A percentile compares a stretch with the other conserved stretches of the same genome.
phyloP scores from a whole-genome alignment of 2,888 invertebrate genomes.

The Acrocyrtus sp. region DNA sequence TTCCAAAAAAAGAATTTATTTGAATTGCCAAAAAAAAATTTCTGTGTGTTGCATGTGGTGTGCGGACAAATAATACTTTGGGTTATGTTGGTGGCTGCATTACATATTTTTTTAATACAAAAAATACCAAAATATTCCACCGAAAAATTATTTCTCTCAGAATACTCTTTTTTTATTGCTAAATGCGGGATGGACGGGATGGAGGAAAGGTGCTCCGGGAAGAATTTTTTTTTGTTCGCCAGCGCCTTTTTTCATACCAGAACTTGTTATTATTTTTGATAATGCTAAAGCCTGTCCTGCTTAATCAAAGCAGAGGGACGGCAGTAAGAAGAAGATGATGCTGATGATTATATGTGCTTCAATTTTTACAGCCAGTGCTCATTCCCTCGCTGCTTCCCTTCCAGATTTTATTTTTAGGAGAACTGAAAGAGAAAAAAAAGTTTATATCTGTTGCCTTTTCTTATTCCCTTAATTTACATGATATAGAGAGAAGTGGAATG shows the following conservation, averaged over 20 bases:
- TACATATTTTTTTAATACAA: not conserved
- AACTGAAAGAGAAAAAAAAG: not conserved
- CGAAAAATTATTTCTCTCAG: no score
- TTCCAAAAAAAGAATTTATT: no score
- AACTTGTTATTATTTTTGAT: no score
- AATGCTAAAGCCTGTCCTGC: constrained; percentile 9
- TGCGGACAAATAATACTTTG: no score
- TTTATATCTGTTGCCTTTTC: not conserved
- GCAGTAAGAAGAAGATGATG: not conserved
- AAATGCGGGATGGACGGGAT: no score
- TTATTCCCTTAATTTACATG: no score
- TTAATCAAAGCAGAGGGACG: constrained; percentile 10
- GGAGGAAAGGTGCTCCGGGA: not conserved
- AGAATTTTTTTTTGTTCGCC: not conserved
- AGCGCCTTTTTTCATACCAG: not conserved
- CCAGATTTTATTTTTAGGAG: not conserved
- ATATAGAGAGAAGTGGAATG: not conserved
- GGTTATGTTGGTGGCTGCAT: not conserved
- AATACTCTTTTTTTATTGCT: not conserved
- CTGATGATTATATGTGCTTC: not conserved
- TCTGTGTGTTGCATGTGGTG: not conserved
- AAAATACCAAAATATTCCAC: no score
- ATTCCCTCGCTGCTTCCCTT: not conserved
- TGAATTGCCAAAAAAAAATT: constrained; percentile 3
- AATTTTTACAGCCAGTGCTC: constrained; percentile 4